Conservation (phyloP, 2,113 vertebrate genomes). For the Engystomops pustulosus region DNA sequence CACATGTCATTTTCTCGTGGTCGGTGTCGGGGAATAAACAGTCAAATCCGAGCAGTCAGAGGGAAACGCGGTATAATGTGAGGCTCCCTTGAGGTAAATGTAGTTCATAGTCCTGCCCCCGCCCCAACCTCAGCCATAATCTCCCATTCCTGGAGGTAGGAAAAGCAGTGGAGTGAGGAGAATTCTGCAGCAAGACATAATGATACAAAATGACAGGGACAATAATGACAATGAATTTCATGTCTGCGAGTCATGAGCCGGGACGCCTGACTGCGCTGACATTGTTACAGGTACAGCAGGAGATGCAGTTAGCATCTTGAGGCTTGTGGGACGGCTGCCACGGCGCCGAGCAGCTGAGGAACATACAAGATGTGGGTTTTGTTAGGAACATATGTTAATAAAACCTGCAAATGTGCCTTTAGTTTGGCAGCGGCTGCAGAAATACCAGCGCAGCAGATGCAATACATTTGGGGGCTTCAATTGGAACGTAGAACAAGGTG, state of each 20-base stretch:
- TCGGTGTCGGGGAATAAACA: constrained; percentile 75
- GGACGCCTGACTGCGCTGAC: constrained; percentile 96
- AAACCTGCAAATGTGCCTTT: constrained; percentile 36
- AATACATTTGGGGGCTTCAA: neutral
- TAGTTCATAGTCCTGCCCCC: constrained; percentile 77
- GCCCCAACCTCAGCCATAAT: constrained; percentile 85
- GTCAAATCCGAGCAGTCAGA: constrained; percentile 79
- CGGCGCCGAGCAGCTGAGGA: constrained; percentile 65
- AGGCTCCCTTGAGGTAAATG: constrained; percentile 87
- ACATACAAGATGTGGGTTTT: constrained; percentile 61
- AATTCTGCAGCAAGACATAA: constrained; percentile 93
- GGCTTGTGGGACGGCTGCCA: constrained; percentile 78
- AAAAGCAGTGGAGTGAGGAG: constrained; percentile 95
- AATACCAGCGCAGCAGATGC: constrained; percentile 33
- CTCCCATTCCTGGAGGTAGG: constrained; percentile 89
- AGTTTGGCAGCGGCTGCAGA: constrained; percentile 27
- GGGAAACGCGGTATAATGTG: constrained; percentile 88
- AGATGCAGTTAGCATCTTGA: constrained; percentile 77
- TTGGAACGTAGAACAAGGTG: constrained; percentile 18
- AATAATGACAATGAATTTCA: constrained; percentile 99
- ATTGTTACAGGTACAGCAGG: constrained; percentile 95
- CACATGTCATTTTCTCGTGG: constrained; percentile 77
- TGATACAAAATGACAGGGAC: constrained; percentile 98
- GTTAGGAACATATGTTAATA: constrained; percentile 61
- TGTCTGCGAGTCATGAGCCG: constrained; percentile 94